phyloP scores from a whole-genome alignment of 1,140 invertebrate species.

The Drosophila ambigua region DNA sequence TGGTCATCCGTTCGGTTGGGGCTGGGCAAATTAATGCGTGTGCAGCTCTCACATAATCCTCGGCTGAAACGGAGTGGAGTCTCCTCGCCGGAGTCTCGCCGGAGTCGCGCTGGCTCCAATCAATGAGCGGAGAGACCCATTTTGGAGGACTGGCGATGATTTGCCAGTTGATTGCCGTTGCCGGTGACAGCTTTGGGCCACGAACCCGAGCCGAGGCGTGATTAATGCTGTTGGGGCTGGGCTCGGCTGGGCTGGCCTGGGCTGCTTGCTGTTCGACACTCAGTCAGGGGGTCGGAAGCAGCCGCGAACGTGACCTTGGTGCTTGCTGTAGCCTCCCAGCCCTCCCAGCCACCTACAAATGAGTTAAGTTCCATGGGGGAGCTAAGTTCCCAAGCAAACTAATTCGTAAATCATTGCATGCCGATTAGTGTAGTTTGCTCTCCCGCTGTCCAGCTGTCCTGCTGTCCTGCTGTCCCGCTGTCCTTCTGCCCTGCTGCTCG shows the following conservation, averaged over 20 bases:
- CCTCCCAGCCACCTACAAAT: not conserved
- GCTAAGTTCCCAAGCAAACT: no score
- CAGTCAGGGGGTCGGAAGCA: no score
- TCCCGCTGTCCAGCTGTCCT: no score
- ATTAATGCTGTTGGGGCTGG: conserved; percentile 2
- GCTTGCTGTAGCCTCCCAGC: no score
- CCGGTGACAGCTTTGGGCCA: not conserved
- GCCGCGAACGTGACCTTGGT: not conserved
- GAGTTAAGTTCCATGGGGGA: not conserved
- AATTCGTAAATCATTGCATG: no score
- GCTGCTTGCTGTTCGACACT: no score
- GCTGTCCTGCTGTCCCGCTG: no score
- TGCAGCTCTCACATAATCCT: not conserved
- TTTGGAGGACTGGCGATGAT: no score
- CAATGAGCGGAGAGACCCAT: not conserved
- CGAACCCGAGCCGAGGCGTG: not conserved
- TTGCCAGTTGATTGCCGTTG: not conserved
- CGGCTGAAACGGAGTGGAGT: conserved; percentile 1
- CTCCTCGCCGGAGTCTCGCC: not conserved
- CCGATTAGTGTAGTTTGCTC: no score
- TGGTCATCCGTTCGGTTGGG: no score
- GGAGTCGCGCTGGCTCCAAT: not conserved
- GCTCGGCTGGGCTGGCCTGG: no score
- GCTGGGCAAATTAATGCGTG: conserved; percentile 1
- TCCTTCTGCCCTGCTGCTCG: no score